Conservation (phyloP, 2,888 invertebrate genomes). For the Nasonia oneida region DNA sequence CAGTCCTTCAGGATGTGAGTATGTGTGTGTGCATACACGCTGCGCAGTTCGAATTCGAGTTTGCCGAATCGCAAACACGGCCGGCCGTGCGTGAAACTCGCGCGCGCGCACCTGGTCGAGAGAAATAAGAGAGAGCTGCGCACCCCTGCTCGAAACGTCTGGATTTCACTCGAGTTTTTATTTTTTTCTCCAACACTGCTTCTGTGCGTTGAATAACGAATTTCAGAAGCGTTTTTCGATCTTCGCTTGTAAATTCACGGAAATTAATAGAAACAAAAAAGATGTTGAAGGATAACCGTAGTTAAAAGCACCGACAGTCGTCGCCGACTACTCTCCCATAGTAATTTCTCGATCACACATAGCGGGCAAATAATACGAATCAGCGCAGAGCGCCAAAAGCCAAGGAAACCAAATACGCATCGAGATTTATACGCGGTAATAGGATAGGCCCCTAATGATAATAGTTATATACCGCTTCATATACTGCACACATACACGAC, state of each 20-base stretch:
- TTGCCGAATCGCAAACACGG: slow-evolving; percentile 12
- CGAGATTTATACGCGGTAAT: slow-evolving; percentile 1
- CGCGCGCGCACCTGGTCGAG: slow-evolving; percentile 36
- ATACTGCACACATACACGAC: not conserved
- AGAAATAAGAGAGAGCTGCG: not conserved
- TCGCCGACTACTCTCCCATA: not conserved
- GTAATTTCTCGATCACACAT: not conserved
- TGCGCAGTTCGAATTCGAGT: not conserved
- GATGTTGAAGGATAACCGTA: not conserved
- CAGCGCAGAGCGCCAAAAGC: not conserved
- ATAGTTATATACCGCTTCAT: slow-evolving; percentile 5
- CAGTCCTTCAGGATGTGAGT: not conserved
- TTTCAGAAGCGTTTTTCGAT: too few species aligned
- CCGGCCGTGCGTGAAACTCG: slow-evolving; percentile 30
- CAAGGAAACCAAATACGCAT: not conserved
- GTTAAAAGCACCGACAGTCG: not conserved
- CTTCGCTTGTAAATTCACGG: too few species aligned
- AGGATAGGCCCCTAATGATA: slow-evolving; percentile 11
- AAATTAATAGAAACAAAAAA: too few species aligned
- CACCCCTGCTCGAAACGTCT: slow-evolving; percentile 16
- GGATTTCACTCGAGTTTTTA: not conserved
- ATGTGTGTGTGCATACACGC: not conserved
- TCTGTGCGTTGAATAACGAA: not conserved
- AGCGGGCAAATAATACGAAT: not conserved
- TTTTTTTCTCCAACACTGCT: not conserved